Base-by-base conservation (phyloP, 2,113 vertebrate genomes). In the Sorex fumeus region DNA sequence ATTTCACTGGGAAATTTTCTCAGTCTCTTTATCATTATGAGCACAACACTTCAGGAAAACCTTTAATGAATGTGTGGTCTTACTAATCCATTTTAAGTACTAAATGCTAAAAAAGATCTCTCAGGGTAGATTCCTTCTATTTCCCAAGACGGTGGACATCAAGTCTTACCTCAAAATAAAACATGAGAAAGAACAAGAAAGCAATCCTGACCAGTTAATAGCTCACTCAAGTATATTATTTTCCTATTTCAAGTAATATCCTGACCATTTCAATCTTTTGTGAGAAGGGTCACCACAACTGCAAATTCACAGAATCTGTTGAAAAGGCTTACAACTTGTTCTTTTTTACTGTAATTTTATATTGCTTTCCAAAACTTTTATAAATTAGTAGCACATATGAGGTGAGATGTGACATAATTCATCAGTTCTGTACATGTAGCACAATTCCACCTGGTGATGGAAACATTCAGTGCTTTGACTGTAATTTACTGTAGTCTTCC, bases 341-440 rank as follows among this genome's bases (percentile, higher is more conserved):
- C 57, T 18, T 60, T 60, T 21, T 19, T 2, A 60, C 76, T 88
- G 60, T 76, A 95, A 88, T 71, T 53, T 91, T 78, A 66, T 91
- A 53, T 2, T 74, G 87, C 71, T 28, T 77, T 77, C 81, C n/a
- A 81, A 91, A 88, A 82, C 32, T 34, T 69, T 81, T 28, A 91
- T 70, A 74, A 53, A 72, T 23, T 53, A 88, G 53, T 21, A 76
- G 43, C 69, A 83, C 32, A 70, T 66, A 84, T 85, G 91, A 87
- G 18, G 47, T 60, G 34, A 36, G 40, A 88, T 88, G 30, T 11
- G 13, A 91, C 28, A 70, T 64, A 84, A 77, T 1, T 45, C 28
- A 79, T 15, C 28, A 34, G 0, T 43, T 15, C 36, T 76, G 13
- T 34, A 74, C 47, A 43, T 8, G 64, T 4, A 53, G 85, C 15